A percentile compares a stretch with the other conserved stretches of the same genome.
Conservation (phyloP, 2,797 vertebrate species). For the Selene dorsalis region DNA sequence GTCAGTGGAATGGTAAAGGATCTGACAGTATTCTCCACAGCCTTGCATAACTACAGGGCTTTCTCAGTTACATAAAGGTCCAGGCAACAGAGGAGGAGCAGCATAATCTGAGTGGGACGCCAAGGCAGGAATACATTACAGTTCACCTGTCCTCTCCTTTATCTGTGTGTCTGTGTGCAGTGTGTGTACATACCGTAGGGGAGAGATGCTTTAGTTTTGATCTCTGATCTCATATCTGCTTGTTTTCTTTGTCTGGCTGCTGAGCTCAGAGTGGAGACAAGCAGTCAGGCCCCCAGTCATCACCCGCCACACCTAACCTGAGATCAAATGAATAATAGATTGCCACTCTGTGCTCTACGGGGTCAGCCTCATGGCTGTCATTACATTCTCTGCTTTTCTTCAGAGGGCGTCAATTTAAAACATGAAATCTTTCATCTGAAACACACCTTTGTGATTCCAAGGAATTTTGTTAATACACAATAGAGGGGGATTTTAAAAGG, state of each 20-base stretch:
- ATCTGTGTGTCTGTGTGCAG: not conserved
- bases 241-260: slow-evolving; percentile 32
- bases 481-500: not conserved
- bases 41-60: slow-evolving; percentile 58
- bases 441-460: not conserved
- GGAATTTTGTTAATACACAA: not conserved
- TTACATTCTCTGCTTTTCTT: slow-evolving; percentile 31
- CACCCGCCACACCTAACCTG: slow-evolving; percentile 68
- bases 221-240: slow-evolving; percentile 11
- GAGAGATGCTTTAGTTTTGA: not conserved
- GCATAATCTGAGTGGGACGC: slow-evolving; percentile 40
- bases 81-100: slow-evolving; percentile 40
- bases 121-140: slow-evolving; percentile 24
- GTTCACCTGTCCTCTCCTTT: slow-evolving; percentile 27
- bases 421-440: not conserved
- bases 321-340: slow-evolving; percentile 78
- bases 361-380: slow-evolving; percentile 58
- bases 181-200: not conserved
- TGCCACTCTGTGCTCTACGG: slow-evolving; percentile 26
- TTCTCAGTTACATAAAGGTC: slow-evolving; percentile 67
- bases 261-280: slow-evolving; percentile 21
- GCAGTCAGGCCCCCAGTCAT: slow-evolving; percentile 13
- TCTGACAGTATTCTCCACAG: slow-evolving; percentile 34
- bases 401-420: slow-evolving; percentile 4
- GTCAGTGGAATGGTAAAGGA: slow-evolving; percentile 14